Base-by-base conservation (phyloP, 2,888 invertebrate species). In the Diarsia mendica region DNA sequence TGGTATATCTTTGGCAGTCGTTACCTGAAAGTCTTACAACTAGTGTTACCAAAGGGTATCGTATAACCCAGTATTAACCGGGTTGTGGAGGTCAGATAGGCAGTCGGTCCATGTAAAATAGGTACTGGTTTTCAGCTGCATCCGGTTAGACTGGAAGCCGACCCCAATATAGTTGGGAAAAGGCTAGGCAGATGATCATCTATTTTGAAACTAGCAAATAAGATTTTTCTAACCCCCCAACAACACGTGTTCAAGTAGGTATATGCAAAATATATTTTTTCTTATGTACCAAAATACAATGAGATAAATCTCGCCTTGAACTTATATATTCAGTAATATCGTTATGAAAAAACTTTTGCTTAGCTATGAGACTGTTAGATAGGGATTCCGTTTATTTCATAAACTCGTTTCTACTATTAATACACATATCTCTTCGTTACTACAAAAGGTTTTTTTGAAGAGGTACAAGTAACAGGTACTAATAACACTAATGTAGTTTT, bases 261-360 rank as follows among this genome's bases (percentile, higher is more conserved):
- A 65, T 28, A 51, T 48, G 39, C 6, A 61, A 67, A 60, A 49
- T 10, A 58, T 67, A 9, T 53, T 46, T n/a, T 67, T 33, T 53
- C 39, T 20, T 51, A 6, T 15, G 44, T 44, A 23, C 11, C 4
- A 65, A 53, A 48, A 61, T 60, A 65, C 18, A 72, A 53, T 28
- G 13, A 48, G 18, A 51, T 28, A 48, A 23, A 48, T 72, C 39
- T 60, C 46, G 9, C 39, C 60, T 48, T 15, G 28, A 73, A 73
- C 51, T 80, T 73, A 53, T 15, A 23, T 78, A 44, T 66, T 33
- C 53, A 53, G n/a, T 61, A 73, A 80, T 74, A 60, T 53, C 53
- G 20, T 72, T 74, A 53, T 39, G 64, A 80, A 74, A 73, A 61
- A 53, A 28, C 51, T 61, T 74, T 78, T 53, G 11, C 60, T 48